phyloP scores from a whole-genome alignment of 1,140 invertebrate genomes.

The Drosophila sechellia region DNA sequence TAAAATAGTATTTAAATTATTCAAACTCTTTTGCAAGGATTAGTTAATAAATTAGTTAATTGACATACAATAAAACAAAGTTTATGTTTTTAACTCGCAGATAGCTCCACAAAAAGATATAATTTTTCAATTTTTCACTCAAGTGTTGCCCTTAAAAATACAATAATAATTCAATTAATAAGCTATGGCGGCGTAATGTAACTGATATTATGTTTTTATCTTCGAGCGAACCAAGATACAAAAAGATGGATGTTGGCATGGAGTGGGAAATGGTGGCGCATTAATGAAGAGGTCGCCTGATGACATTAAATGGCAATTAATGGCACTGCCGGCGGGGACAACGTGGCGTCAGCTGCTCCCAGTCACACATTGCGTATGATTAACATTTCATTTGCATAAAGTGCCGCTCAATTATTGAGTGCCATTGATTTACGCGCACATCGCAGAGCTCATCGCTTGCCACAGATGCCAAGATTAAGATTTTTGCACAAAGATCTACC shows the following conservation, averaged over 20 bases:
- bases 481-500: background rate
- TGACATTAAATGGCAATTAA: constrained; percentile 79
- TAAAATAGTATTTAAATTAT: no score
- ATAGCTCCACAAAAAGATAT: no score
- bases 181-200: background rate
- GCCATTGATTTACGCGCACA: constrained; percentile 46
- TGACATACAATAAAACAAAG: no score
- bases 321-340: constrained; percentile 46
- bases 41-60: background rate
- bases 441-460: background rate
- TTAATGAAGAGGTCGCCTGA: constrained; percentile 59
- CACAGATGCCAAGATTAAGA: constrained; percentile 32
- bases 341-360: constrained; percentile 48
- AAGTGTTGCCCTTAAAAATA: background rate
- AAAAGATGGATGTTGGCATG: background rate
- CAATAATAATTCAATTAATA: background rate
- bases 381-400: constrained; percentile 82
- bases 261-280: constrained; percentile 25
- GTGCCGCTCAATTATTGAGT: constrained; percentile 78
- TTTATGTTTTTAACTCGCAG: no score
- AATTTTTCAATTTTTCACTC: background rate
- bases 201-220: constrained; percentile 14
- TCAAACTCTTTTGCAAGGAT: no score
- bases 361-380: constrained; percentile 76
- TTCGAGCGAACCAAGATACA: background rate